Evolutionary conservation across 1,140 invertebrate species (phyloP).

Genomic region (Diachasma alloeum): DNA sequence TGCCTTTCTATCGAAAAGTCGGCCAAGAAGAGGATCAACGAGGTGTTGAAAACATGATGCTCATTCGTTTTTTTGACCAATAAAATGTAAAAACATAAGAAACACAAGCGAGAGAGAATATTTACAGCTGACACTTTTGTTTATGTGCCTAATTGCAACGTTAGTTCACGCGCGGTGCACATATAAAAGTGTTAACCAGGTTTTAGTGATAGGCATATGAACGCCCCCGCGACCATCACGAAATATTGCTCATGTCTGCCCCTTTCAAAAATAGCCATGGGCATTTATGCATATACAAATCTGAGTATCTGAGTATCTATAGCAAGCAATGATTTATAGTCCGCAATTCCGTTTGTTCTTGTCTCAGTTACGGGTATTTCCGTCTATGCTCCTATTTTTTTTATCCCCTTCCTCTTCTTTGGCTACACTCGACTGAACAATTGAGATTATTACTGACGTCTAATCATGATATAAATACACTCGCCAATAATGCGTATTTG

Average conservation of each 20-base stretch:
- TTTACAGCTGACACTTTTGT: too few relatives aligned
- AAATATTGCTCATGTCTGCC: neutral
- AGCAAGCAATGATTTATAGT: slow-evolving; percentile 19
- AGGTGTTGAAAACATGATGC: neutral
- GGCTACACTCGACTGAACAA: slow-evolving; percentile 14
- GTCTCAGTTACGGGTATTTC: slow-evolving; percentile 10
- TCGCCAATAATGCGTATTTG: neutral
- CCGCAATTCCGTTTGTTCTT: slow-evolving; percentile 22
- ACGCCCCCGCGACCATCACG: neutral
- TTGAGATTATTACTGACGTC: slow-evolving; percentile 20
- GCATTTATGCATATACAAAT: neutral
- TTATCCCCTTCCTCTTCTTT: neutral
- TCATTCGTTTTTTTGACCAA: neutral
- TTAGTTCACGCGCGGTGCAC: too few relatives aligned
- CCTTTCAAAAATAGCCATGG: neutral
- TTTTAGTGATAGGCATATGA: neutral
- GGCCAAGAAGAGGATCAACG: neutral
- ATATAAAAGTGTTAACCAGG: neutral
- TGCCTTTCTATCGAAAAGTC: neutral
- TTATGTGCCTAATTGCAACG: too few relatives aligned
- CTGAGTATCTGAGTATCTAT: neutral
- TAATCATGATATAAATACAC: slow-evolving; percentile 3
- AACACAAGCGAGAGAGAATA: too few relatives aligned
- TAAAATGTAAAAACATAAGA: too few relatives aligned
- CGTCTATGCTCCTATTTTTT: slow-evolving; percentile 3